A percentile compares a stretch with the other conserved stretches of the same genome.
Evolutionary conservation across 2,113 vertebrate genomes (phyloP).

Genomic region (Trochalopteron elliotii): DNA sequence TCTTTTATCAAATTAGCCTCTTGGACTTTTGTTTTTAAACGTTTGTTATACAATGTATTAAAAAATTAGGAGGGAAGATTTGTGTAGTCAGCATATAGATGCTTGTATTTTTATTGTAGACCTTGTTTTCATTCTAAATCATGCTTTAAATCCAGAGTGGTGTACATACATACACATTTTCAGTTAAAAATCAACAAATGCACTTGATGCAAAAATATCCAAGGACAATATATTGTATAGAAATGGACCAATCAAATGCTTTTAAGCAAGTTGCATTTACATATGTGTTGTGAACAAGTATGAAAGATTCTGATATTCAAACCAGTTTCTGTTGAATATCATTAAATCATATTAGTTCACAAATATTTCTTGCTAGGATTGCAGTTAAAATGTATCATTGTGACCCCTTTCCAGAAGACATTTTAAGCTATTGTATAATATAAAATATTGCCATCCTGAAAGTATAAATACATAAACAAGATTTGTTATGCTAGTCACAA

Average conservation of each 20-base stretch:
- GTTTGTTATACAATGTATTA: background rate
- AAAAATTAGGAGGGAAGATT: background rate
- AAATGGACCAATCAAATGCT: background rate
- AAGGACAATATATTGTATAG: accelerated
- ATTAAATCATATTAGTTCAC: background rate
- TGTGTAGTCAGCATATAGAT: background rate
- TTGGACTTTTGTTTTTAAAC: background rate
- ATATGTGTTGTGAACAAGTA: background rate
- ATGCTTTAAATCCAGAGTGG: background rate
- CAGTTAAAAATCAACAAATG: background rate
- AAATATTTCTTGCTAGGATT: background rate
- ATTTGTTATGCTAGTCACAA: slow-evolving; percentile 58
- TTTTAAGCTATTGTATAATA: slow-evolving; percentile 14
- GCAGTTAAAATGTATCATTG: background rate
- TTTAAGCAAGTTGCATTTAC: background rate
- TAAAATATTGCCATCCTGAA: slow-evolving; percentile 11
- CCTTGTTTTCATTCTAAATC: background rate
- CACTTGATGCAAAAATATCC: background rate
- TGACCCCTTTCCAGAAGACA: slow-evolving; percentile 3
- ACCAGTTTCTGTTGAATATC: background rate
- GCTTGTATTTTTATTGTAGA: background rate
- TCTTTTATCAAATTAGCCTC: background rate
- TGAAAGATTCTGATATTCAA: background rate
- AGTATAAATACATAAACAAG: slow-evolving; percentile 25
- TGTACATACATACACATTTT: background rate